Evolutionary conservation across 2,888 invertebrate genomes (phyloP).

Genomic region (Eupithecia subumbrata): DNA sequence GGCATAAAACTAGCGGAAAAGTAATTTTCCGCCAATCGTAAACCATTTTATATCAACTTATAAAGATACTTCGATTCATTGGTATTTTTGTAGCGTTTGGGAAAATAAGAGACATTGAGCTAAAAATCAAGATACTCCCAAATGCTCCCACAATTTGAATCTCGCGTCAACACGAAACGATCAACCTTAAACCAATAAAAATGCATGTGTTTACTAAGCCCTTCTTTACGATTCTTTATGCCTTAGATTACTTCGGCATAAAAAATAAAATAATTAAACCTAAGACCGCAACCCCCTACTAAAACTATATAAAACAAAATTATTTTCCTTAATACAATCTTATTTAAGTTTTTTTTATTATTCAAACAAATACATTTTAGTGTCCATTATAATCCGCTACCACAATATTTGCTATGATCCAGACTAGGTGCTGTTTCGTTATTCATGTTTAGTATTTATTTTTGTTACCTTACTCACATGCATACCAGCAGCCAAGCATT

Average conservation of each 20-base stretch:
- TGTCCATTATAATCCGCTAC: neutral
- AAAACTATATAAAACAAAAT: neutral
- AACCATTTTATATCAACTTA: too few species aligned
- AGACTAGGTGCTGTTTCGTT: neutral
- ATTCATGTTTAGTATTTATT: neutral
- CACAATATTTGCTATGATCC: neutral
- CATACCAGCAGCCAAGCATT: constrained; percentile 60
- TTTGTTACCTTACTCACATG: constrained; percentile 29
- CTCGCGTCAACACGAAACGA: too few species aligned
- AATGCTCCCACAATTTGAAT: too few species aligned
- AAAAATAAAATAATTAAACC: neutral
- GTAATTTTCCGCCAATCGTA: too few species aligned
- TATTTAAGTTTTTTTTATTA: neutral
- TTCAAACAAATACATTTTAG: neutral
- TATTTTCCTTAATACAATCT: neutral
- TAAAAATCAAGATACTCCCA: too few species aligned
- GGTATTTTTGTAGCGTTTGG: too few species aligned
- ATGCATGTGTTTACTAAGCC: neutral
- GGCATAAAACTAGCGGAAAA: too few species aligned
- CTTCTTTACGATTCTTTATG: neutral
- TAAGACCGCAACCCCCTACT: neutral
- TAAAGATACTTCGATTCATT: too few species aligned
- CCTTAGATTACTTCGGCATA: neutral
- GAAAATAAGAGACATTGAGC: too few species aligned
- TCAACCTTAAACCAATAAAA: neutral